Percentiles rank a stretch among this genome's conserved stretches.
These are phyloP conservation scores for Rhinolophus sinicus DNA, from an alignment of 2,113 vertebrate species.

Conservation along the genomic window DNA sequence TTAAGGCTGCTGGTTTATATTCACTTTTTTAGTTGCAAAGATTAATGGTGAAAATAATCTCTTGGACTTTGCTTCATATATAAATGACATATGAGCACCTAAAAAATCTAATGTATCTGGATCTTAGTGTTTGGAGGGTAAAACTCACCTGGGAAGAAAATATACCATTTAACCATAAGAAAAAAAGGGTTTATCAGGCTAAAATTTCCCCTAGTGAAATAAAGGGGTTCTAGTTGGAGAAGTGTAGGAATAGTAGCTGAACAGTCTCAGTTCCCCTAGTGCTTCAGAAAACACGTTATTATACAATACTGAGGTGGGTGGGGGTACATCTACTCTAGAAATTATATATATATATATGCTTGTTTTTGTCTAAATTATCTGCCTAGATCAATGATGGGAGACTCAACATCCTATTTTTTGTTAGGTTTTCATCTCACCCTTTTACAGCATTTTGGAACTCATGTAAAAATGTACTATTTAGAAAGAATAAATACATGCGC, in stretches of 20 bases:
- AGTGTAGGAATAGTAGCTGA: neutral
- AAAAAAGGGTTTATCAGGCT: slow-evolving; percentile 18
- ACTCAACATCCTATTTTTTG: neutral
- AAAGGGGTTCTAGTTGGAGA: slow-evolving; percentile 2
- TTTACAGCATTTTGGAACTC: neutral
- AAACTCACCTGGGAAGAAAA: slow-evolving; percentile 66
- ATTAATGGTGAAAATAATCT: slow-evolving; percentile 53
- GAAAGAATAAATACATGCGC: slow-evolving; percentile 3
- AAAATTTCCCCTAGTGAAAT: slow-evolving; percentile 11
- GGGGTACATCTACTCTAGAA: neutral
- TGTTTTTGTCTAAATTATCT: neutral
- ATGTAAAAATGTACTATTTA: neutral
- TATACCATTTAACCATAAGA: slow-evolving; percentile 43
- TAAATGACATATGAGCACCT: slow-evolving; percentile 28
- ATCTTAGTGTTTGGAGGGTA: neutral
- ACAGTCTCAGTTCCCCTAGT: neutral
- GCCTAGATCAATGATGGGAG: neutral
- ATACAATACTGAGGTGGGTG: neutral
- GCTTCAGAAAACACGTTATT: slow-evolving; percentile 50
- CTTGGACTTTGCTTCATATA: slow-evolving; percentile 36
- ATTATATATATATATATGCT: neutral
- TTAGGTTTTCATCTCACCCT: neutral
- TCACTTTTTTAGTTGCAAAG: slow-evolving; percentile 58
- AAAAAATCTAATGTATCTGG: slow-evolving; percentile 31
- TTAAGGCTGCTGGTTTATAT: slow-evolving; percentile 67